Base-by-base conservation (phyloP, 92 coral and sea anemone genomes). In the Parazoanthus swiftii region DNA sequence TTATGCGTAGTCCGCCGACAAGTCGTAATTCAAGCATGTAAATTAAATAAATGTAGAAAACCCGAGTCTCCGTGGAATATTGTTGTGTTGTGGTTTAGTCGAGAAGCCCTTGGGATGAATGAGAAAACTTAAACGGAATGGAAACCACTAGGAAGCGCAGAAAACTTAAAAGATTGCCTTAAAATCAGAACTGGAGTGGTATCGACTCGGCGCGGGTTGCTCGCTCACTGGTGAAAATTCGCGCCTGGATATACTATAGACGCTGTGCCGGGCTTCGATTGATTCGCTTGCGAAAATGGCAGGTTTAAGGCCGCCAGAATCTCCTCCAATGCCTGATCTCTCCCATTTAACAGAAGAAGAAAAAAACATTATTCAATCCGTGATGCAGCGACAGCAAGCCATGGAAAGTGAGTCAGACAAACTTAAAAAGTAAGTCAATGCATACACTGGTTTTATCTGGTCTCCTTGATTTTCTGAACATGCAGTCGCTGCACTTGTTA, bases 311-410 rank as follows among this genome's bases (percentile, higher is more conserved):
- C 77, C 85, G 18, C 96, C 95, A 56, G 89, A 94, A 11, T 91
- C 93, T 42, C 97, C 99, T 14, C 99, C 99, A 26, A 89, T 94
- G 76, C 99, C 99, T 48, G 99, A 95, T 89, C 91, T 97, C 43
- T 95, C 99, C 66, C 96, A 97, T 82, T 85, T 97, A 71, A 95
- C 99, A 33, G 99, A 95, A 89, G 98, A 97, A 78, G 99, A 97
- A 85, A 94, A 94, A 86, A 89, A 88, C 50, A 97, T 94, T n/a
- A 97, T 97, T 8, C 85, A 89, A 79, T 91, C 93, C 11, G 99
- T 97, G 11, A 93, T 97, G 91, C 85, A 97, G 63, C 89, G 99
- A 18, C 98, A 97, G 81, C 94, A 97, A 89, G 93, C 94, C 72
- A 85, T 96, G 92, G 98, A 97, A 29, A 91, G 91, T 1, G 98